phyloP scores from a whole-genome alignment of 2,797 vertebrate genomes.

The Kryptolebias ocellatus region DNA sequence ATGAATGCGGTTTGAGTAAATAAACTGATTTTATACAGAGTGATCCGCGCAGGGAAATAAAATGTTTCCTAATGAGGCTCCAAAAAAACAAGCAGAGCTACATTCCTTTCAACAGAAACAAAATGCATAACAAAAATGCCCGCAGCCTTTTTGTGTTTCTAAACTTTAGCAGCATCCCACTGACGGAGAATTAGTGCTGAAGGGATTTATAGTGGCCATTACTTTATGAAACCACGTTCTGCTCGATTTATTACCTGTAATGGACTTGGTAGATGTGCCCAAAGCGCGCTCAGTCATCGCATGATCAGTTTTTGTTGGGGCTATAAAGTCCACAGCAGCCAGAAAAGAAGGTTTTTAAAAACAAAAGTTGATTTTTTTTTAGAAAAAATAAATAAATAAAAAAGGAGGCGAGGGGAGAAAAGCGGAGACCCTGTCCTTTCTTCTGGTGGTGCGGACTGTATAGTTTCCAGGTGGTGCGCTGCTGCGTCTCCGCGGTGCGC shows the following conservation, averaged over 20 bases:
- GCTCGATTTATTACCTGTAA: conserved; percentile 75
- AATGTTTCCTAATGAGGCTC: conserved; percentile 11
- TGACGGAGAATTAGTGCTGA: rapidly evolving
- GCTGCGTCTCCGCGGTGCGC: conserved; percentile 55
- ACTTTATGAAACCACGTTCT: background rate
- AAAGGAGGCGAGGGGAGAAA: conserved; percentile 14
- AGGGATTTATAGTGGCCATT: background rate
- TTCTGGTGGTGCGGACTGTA: conserved; percentile 52
- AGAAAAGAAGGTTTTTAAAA: conserved; percentile 1
- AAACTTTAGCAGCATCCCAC: conserved; percentile 35
- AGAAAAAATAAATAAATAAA: background rate
- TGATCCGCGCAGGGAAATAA: background rate
- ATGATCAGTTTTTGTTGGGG: conserved; percentile 76
- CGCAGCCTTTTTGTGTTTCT: background rate
- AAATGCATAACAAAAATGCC: conserved; percentile 6
- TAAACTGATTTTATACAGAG: background rate
- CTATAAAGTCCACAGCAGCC: conserved; percentile 70
- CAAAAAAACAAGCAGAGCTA: conserved; percentile 12
- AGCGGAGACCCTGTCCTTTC: conserved; percentile 8
- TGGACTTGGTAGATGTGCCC: conserved; percentile 75
- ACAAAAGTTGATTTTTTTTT: conserved; percentile 1
- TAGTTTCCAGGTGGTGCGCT: conserved; percentile 75
- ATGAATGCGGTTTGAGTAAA: no score
- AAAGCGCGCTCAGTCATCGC: conserved; percentile 84
- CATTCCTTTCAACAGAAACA: conserved; percentile 38